phyloP scores from a whole-genome alignment of 2,113 vertebrate genomes.

The Carassius gibelio region DNA sequence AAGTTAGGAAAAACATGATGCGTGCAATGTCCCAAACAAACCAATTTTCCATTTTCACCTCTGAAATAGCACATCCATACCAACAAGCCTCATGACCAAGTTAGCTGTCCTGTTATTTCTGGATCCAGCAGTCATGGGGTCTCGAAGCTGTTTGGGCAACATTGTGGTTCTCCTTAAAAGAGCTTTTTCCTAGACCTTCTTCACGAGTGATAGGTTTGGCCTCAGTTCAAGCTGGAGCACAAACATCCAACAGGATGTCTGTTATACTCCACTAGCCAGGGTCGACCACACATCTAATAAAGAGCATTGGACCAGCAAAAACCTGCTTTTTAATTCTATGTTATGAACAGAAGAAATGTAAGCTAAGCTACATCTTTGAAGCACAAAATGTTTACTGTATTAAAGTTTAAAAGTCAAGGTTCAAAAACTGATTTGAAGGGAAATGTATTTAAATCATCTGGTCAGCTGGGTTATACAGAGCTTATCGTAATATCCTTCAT shows the following conservation, averaged over 20 bases:
- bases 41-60: constrained; percentile 8
- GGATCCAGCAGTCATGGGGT: constrained; percentile 6
- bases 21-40: neutral
- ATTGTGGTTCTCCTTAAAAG: constrained; percentile 12
- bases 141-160: neutral
- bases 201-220: constrained; percentile 40
- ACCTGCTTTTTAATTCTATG: neutral
- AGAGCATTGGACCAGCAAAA: neutral
- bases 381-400: neutral
- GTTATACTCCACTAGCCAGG: neutral
- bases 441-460: neutral
- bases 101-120: constrained; percentile 38
- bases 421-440: neutral
- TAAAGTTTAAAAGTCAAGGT: neutral
- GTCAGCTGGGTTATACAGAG: neutral
- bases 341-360: neutral
- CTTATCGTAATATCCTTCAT: neutral
- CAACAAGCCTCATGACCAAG: constrained; percentile 10
- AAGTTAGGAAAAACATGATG: neutral
- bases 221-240: neutral
- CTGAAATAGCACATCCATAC: neutral
- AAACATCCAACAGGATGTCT: constrained; percentile 46
- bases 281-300: neutral
- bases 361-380: neutral
- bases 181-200: constrained; percentile 53